Evolutionary conservation across 2,113 vertebrate species (phyloP).

Genomic region (Thunnus maccoyii): DNA sequence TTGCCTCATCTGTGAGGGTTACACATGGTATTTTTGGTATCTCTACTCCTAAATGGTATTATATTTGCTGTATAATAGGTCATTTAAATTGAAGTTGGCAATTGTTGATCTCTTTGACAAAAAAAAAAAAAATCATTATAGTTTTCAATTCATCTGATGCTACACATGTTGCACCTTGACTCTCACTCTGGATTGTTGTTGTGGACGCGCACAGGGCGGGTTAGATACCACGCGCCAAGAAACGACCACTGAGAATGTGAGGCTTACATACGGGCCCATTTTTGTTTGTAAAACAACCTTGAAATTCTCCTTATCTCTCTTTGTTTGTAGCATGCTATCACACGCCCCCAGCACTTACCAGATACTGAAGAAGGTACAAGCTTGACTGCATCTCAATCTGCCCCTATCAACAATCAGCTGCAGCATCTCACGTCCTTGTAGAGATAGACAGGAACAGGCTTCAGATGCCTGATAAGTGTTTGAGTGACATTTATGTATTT

Average conservation of each 20-base stretch:
- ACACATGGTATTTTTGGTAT: no score
- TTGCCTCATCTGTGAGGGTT: no score
- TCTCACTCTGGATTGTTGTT: background rate
- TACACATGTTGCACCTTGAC: background rate
- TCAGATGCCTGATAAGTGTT: background rate
- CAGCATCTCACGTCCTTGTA: background rate
- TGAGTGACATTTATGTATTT: conserved; percentile 16
- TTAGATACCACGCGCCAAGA: background rate
- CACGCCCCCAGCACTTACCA: background rate
- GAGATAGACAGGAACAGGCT: conserved; percentile 2
- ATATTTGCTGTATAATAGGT: no score
- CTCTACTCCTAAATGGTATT: no score
- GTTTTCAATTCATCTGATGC: no score
- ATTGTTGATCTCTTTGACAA: no score
- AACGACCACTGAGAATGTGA: background rate
- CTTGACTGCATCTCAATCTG: conserved; percentile 5
- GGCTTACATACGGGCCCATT: background rate
- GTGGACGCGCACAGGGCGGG: background rate
- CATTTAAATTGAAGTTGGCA: no score
- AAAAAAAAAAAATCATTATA: no score
- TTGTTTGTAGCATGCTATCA: background rate
- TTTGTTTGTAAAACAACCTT: background rate
- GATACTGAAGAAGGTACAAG: background rate
- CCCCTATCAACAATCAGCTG: background rate
- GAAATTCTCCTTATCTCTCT: background rate